Base-by-base conservation (phyloP, 23 tunicate species). In the Halocynthia roretzi region DNA sequence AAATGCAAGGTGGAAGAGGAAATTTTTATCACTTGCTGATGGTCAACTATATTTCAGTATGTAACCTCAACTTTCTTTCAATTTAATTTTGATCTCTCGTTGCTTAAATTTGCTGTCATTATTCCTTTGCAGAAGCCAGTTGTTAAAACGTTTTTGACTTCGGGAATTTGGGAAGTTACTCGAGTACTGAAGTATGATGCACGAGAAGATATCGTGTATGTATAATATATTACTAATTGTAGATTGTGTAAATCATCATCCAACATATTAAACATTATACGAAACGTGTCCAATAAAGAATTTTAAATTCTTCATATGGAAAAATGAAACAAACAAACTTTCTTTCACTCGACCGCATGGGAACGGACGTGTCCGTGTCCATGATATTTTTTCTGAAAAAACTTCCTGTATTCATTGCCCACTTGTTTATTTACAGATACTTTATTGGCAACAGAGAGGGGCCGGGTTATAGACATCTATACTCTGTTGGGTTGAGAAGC, bases 161-260 rank as follows among this genome's bases (percentile, higher is more conserved):
- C 60, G 22, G 78, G 78, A 22, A 74, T 6, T 50, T 74, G 78
- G 78, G 78, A 74, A 2, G 64, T 74, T 9, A 56, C 78, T 10
- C 31, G 51, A 50, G 56, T 74, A 53, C 20, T 53, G 8, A 64
- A 48, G 14, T 74, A 74, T 54, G 56, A 54, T 44, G 49, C 66
- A 44, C n/a, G 4, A 10, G 22, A 53, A 53, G 20, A 56, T 54
- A 54, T 18, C 5, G 49, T 74, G 78, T 74, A 74, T 54, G 78
- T 22, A 19, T 68, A 31, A 31, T 31, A 31, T 31, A 31, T 31
- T 31, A 31, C 44, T 31, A 31, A 31, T 31, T 31, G 44, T 31
- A 4, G 44, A 31, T 31, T 31, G 44, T 31, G 44, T 31, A 31
- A 4, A 31, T 31, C 1, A 31, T 31, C 4, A 0, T 31, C 44